Base-by-base conservation (phyloP, 1,140 invertebrate species). In the Bombyx mori region DNA sequence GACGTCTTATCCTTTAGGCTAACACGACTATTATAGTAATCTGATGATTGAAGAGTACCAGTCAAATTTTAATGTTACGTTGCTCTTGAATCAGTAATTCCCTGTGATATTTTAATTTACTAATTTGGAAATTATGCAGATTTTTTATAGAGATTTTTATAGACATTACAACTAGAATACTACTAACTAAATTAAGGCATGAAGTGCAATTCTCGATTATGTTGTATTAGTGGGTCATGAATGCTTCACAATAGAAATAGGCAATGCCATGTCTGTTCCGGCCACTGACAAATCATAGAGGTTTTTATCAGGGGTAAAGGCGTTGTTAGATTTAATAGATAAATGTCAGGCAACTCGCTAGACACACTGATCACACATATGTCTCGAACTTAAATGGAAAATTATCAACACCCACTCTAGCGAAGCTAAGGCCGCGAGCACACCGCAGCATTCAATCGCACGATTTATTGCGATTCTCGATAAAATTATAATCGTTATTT, bases 401-500 rank as follows among this genome's bases (percentile, higher is more conserved):
- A 54, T 54, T 54, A 44, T 44, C 53, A 54, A 44, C 42, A 54
- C 53, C 53, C 53, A 54, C 53, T 44, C 22, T 2, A 35, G 22
- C 22, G 50, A 51, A 22, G 44, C 12, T 12, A 42, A 18, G 42
- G 44, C 44, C 26, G 26, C 26, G 26, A 35, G 53, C 42, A 44
- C 53, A 44, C 43, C 43, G 43, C 53, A 44, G 44, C 53, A 54
- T 54, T 54, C 53, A 44, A 54, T 54, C 22, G n/a, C 53, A 22
- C 53, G 53, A 54, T 54, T 73, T 74, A 76, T 74, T 66, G 60
- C 60, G 63, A 49, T 56, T 56, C 44, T 45, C 54, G 68, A 77
- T 73, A 71, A 77, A 74, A 79, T 79, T 76, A 77, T 77, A 79
- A 77, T 73, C 69, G 71, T 79, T 77, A 79, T 79, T 79, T 79